Evolutionary conservation across 1,140 invertebrate species (phyloP).

Genomic region (Ips typographus): DNA sequence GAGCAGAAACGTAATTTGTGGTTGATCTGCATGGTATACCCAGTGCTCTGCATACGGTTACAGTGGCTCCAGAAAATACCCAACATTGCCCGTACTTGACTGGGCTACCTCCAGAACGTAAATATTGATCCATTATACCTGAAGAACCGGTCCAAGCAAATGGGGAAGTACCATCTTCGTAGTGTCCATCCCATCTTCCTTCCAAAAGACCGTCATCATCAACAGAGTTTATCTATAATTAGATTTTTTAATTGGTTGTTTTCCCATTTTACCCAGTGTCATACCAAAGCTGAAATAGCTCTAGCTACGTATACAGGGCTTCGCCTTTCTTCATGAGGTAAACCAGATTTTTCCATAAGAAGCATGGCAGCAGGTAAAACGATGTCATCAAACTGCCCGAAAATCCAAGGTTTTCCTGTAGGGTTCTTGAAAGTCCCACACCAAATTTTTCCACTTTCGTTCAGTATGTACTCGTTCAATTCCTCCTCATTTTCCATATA

Average conservation of each 20-base stretch:
- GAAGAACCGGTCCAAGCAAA: slow-evolving; percentile 71
- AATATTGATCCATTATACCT: slow-evolving; percentile 69
- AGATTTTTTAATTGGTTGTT: neutral
- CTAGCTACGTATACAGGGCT: slow-evolving; percentile 69
- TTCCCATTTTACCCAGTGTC: slow-evolving; percentile 16
- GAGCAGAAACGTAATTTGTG: slow-evolving; percentile 77
- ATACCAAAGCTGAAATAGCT: slow-evolving; percentile 70
- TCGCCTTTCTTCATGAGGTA: slow-evolving; percentile 64
- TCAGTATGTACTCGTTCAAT: slow-evolving; percentile 70
- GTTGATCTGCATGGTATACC: slow-evolving; percentile 72
- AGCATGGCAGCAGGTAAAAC: slow-evolving; percentile 66
- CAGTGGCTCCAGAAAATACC: slow-evolving; percentile 74
- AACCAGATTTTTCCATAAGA: slow-evolving; percentile 61
- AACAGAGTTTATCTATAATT: slow-evolving; percentile 59
- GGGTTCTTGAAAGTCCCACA: slow-evolving; percentile 67
- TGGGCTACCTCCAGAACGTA: slow-evolving; percentile 61
- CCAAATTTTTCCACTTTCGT: slow-evolving; percentile 78
- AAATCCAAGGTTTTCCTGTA: slow-evolving; percentile 71
- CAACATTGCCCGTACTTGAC: slow-evolving; percentile 83
- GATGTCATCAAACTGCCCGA: slow-evolving; percentile 72
- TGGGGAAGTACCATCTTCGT: slow-evolving; percentile 66
- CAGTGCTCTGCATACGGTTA: slow-evolving; percentile 64
- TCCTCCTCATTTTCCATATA: slow-evolving; percentile 66
- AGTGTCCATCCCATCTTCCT: slow-evolving; percentile 73
- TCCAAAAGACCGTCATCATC: slow-evolving; percentile 70